Evolutionary conservation across 1,140 invertebrate genomes (phyloP), one percentile per base, ranked within the genome.

Genomic region (Drosophila guanche): DNA sequence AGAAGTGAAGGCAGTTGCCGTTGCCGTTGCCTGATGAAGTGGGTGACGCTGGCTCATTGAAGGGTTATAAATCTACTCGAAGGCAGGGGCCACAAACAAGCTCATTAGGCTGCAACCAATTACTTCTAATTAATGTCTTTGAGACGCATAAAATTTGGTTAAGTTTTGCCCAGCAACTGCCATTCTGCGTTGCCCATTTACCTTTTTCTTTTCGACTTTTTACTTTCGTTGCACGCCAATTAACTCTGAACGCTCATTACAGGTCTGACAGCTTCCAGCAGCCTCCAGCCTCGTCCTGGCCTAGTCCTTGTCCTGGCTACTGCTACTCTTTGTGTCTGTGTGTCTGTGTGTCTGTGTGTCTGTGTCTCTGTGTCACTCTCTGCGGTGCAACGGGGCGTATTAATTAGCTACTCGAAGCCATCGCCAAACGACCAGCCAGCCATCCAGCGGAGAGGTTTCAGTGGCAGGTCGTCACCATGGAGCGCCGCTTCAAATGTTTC

Each of bases 221-320:
- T 60, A 62, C 70, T 58, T 83, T 76, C 75, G 77, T 77, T 80
- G 76, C 77, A 86, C 77, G 80, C 73, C 80, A 85, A 85, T 85
- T 85, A 85, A 85, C 83, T 85, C 80, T 69, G 73, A 85, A 86
- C 80, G 80, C 80, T 85, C 81, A 85, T 85, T 85, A 86, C 80
- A 77, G 80, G 62, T 62, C 33, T 66, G 75, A 71, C 52, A 72
- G 75, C 55, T 55, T 50, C 33, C 43, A 41, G 48, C 16, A 33
- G 33, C n/a, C 43, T 22, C 12, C 23, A 14, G 25, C 27, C 16
- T 48, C 22, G 12, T 22, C 61, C 42, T 25, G 33, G 61, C 25
- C 25, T 27, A 0, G 46, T 27, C 47, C 56, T 29, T 1, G 46
- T 25, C 33, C 56, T 2, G 56, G 22, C 42, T 42, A 46, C 60